These are phyloP conservation scores for Rhynchophorus ferrugineus DNA, from an alignment of 1,140 invertebrate species.

Conservation along the genomic window DNA sequence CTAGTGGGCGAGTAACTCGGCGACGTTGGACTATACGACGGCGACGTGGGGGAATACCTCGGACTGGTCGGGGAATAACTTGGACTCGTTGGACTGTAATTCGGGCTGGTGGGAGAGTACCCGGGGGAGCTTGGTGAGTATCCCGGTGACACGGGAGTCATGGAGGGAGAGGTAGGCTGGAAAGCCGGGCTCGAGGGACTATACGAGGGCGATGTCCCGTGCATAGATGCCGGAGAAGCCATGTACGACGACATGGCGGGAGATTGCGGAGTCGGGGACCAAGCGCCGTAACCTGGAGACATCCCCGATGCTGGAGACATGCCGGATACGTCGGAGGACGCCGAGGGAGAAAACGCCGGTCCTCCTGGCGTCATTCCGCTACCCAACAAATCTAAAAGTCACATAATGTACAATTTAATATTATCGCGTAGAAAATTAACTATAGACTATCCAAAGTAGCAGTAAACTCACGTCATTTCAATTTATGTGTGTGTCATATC, in stretches of 20 bases:
- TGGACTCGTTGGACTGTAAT: constrained; percentile 64
- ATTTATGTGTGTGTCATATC: too few relatives aligned
- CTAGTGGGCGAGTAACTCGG: constrained; percentile 63
- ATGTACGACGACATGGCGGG: constrained; percentile 74
- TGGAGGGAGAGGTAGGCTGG: constrained; percentile 60
- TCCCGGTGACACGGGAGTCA: constrained; percentile 69
- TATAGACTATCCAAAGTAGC: too few relatives aligned
- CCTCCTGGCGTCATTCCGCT: constrained; percentile 94
- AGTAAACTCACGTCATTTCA: too few relatives aligned
- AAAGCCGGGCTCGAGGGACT: constrained; percentile 71
- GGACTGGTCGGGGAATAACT: constrained; percentile 63
- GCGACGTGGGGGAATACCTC: constrained; percentile 62
- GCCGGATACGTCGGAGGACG: constrained; percentile 62
- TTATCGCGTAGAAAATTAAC: background rate
- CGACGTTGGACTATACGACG: constrained; percentile 64
- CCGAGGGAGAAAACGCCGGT: constrained; percentile 93
- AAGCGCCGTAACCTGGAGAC: constrained; percentile 63
- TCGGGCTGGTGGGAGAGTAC: constrained; percentile 74
- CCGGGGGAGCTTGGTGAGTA: constrained; percentile 71
- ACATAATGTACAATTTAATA: background rate
- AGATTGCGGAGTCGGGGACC: constrained; percentile 75
- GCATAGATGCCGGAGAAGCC: constrained; percentile 48
- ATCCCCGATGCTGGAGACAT: background rate
- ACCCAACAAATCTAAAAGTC: constrained; percentile 52
- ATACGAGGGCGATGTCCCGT: constrained; percentile 56